A percentile compares a stretch with the other conserved stretches of the same genome.
Evolutionary conservation across 2,888 invertebrate species (phyloP).

Genomic region (Drosophila atripex): DNA sequence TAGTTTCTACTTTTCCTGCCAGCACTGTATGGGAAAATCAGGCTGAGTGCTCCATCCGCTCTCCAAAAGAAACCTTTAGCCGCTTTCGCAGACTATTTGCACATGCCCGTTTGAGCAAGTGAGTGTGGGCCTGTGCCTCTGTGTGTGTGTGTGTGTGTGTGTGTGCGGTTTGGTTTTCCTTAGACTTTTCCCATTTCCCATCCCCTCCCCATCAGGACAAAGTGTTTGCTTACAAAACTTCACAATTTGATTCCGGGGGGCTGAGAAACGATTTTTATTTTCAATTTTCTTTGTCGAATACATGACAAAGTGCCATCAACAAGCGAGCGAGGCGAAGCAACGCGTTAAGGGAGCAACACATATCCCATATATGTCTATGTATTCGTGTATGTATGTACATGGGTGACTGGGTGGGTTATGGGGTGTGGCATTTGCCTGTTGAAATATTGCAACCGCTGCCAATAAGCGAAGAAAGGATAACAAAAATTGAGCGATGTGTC

Average conservation of each 20-base stretch:
- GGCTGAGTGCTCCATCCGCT: conserved; percentile 31
- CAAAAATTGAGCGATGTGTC: conserved; percentile 48
- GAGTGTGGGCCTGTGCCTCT: background rate
- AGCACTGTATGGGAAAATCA: conserved; percentile 28
- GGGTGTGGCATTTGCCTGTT: conserved; percentile 52
- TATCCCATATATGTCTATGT: background rate
- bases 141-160: conserved; percentile 14
- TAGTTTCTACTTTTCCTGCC: conserved; percentile 22
- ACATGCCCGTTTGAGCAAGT: conserved; percentile 26
- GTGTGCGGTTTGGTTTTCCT: conserved; percentile 31
- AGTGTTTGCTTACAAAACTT: conserved; percentile 53
- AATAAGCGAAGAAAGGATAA: conserved; percentile 46
- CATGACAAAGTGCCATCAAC: conserved; percentile 76
- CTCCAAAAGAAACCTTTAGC: conserved; percentile 37
- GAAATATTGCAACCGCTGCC: conserved; percentile 60
- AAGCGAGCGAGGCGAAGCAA: conserved; percentile 40
- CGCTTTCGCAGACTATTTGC: conserved; percentile 46
- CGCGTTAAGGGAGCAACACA: conserved; percentile 48
- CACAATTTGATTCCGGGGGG: conserved; percentile 60
- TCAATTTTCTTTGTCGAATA: conserved; percentile 71
- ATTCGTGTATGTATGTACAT: background rate
- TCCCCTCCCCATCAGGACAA: background rate
- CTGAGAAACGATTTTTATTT: conserved; percentile 67
- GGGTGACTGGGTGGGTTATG: conserved; percentile 5
- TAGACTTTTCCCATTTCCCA: background rate